Evolutionary conservation across 2,113 vertebrate species (phyloP).

Genomic region (Gadus chalcogrammus): DNA sequence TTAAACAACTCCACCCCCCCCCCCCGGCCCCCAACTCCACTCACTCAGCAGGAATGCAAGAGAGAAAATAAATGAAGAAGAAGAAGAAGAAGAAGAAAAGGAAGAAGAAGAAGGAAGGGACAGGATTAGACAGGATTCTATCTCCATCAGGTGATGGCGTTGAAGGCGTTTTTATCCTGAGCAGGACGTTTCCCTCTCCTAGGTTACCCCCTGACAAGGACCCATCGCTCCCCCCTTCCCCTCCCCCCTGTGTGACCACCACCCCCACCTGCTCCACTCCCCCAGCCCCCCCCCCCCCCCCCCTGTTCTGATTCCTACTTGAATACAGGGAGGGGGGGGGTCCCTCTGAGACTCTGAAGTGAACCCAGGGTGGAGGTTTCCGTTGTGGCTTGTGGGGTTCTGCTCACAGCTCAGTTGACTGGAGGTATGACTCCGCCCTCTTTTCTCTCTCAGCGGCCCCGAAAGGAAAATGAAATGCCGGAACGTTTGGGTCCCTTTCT

Average conservation of each 20-base stretch:
- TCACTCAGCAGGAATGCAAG: no score
- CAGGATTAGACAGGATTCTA: slow-evolving; percentile 28
- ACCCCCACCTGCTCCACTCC: slow-evolving; percentile 3
- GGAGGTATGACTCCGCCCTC: slow-evolving; percentile 59
- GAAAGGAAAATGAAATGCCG: slow-evolving; percentile 40
- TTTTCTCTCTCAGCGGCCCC: slow-evolving; percentile 47
- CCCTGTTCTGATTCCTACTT: slow-evolving; percentile 9
- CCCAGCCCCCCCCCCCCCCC: background rate
- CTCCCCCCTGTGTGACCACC: slow-evolving; percentile 39
- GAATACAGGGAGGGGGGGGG: slow-evolving; percentile 21
- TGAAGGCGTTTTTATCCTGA: slow-evolving; percentile 27
- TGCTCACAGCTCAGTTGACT: slow-evolving; percentile 6
- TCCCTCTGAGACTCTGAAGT: slow-evolving; percentile 26
- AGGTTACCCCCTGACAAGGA: slow-evolving; percentile 36
- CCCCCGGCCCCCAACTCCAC: slow-evolving; percentile 12
- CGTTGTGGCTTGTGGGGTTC: no score
- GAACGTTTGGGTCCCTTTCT: no score
- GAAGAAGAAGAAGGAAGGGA: slow-evolving; percentile 14
- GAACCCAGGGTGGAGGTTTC: no score
- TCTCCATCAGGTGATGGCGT: slow-evolving; percentile 21
- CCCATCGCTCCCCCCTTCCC: slow-evolving; percentile 18
- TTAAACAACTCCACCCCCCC: slow-evolving; percentile 22
- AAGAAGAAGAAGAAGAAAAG: slow-evolving; percentile 23
- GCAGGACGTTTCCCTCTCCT: slow-evolving; percentile 22
- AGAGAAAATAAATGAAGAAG: slow-evolving; percentile 7